Evolutionary conservation across 2,888 invertebrate genomes (phyloP).

Genomic region (Ichneumoninae sp.): DNA sequence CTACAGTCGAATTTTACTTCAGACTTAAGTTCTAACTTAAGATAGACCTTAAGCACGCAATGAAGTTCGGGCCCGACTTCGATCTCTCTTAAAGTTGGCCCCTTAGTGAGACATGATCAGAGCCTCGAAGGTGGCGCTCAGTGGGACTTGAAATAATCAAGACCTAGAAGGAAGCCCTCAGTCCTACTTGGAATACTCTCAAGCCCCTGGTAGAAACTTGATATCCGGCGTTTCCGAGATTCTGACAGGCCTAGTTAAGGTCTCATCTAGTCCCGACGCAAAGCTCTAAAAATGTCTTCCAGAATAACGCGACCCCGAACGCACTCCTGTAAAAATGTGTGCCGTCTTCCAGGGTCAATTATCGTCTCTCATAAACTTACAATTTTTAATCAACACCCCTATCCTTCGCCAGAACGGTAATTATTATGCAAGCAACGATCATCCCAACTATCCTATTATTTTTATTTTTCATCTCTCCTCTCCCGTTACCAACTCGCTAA

Average conservation of each 20-base stretch:
- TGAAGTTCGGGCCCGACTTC: no score
- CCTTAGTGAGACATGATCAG: no score
- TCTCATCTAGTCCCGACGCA: not conserved
- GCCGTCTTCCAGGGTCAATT: not conserved
- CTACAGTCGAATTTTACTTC: no score
- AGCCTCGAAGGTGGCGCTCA: no score
- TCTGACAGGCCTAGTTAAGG: not conserved
- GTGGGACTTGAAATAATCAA: no score
- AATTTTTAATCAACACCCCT: not conserved
- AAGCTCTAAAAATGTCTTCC: not conserved
- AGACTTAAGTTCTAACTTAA: no score
- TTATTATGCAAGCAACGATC: constrained; percentile 5
- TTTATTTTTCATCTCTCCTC: constrained; percentile 3
- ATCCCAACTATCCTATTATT: not conserved
- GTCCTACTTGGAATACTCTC: no score
- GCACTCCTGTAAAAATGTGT: not conserved
- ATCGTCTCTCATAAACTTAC: not conserved
- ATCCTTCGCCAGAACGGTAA: not conserved
- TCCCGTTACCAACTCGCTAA: constrained; percentile 58
- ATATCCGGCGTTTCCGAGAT: not conserved
- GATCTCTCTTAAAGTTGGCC: no score
- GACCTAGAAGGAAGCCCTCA: no score
- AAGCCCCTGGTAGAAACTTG: no score
- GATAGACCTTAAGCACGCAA: no score
- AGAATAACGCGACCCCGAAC: not conserved